These are phyloP conservation scores for Amphiura filiformis DNA, from an alignment of 35 echinoderm and acorn worm species.

Conservation along the genomic window DNA sequence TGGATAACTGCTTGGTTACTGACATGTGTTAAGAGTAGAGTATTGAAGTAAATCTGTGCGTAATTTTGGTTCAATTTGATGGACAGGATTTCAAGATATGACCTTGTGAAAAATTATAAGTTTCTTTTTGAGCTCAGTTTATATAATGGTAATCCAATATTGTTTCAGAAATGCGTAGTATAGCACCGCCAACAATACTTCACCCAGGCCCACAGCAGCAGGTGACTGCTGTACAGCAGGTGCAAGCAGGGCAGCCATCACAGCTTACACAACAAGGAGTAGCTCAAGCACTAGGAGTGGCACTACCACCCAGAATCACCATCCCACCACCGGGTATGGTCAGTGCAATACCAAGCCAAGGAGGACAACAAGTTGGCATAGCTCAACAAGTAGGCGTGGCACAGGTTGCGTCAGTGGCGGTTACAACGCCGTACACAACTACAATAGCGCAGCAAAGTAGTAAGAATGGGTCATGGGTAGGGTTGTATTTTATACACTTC, in stretches of 20 bases:
- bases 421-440: not conserved
- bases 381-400: not conserved
- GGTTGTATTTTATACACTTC: too few species aligned
- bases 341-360: not conserved
- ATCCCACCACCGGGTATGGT: not conserved
- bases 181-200: not conserved
- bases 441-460: not conserved
- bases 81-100: too few species aligned
- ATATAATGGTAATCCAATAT: too few species aligned
- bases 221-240: not conserved
- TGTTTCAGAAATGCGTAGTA: not conserved
- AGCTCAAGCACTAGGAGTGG: not conserved
- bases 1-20: too few species aligned
- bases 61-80: too few species aligned
- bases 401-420: not conserved
- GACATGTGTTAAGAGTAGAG: too few species aligned
- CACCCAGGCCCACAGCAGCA: not conserved
- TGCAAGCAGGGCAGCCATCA: not conserved
- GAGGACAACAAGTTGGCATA: not conserved
- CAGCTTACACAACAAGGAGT: not conserved
- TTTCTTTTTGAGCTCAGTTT: too few species aligned
- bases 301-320: not conserved
- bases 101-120: too few species aligned
- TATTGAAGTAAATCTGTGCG: too few species aligned
- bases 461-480: too few species aligned